Percentiles rank a stretch among this genome's conserved stretches.
These are phyloP conservation scores for Dendronephthya gigantea DNA, from an alignment of 64 coral and sea anemone genomes.

Conservation along the genomic window DNA sequence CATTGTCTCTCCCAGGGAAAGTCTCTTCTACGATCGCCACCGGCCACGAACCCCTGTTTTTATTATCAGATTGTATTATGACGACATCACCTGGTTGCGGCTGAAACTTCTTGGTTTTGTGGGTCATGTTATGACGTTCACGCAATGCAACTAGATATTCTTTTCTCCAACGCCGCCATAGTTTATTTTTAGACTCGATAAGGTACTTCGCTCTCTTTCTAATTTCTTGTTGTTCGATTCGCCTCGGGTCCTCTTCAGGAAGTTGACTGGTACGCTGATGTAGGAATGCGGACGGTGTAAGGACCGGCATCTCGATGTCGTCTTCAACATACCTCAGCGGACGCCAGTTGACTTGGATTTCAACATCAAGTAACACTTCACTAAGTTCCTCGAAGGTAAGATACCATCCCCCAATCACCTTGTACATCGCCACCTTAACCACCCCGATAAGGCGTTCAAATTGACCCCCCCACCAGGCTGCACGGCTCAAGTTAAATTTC, in stretches of 20 bases:
- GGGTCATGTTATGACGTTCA: conserved; percentile 39
- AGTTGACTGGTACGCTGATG: conserved; percentile 38
- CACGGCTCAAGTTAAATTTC: conserved; percentile 39
- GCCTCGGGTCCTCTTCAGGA: conserved; percentile 21
- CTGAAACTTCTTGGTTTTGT: conserved; percentile 22
- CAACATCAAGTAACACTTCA: conserved; percentile 42
- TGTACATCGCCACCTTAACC: conserved; percentile 28
- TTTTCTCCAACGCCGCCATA: conserved; percentile 29
- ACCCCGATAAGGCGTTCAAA: background rate
- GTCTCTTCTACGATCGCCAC: background rate
- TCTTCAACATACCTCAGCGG: conserved; percentile 45
- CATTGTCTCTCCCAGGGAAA: background rate
- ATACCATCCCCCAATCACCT: conserved; percentile 1
- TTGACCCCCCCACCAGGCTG: conserved; percentile 37
- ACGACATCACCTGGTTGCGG: conserved; percentile 26
- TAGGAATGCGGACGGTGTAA: conserved; percentile 39
- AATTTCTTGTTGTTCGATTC: conserved; percentile 31
- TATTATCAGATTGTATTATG: too few species aligned
- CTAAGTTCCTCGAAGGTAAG: conserved; percentile 31
- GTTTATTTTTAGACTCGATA: conserved; percentile 24
- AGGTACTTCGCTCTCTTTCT: conserved; percentile 35
- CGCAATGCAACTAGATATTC: conserved; percentile 36
- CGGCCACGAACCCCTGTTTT: conserved; percentile 4
- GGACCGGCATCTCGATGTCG: conserved; percentile 32
- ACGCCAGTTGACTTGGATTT: conserved; percentile 47